Conservation (phyloP, 2,888 invertebrate genomes). For the Gastracanthus pulcherrimus region DNA sequence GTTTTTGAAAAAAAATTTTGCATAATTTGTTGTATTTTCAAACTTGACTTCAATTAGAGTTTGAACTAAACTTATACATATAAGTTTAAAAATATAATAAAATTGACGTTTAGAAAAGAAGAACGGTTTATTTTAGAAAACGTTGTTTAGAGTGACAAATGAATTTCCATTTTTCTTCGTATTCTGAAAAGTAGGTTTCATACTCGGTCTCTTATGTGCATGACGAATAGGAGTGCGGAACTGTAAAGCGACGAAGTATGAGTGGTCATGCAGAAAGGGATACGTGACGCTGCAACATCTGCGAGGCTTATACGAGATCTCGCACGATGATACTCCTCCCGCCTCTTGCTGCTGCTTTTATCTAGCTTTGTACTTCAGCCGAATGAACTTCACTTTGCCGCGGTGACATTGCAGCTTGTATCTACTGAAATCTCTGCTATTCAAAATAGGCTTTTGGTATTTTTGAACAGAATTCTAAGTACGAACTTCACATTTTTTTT, state of each 20-base stretch:
- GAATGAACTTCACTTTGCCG: conserved; percentile 18
- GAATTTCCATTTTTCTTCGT: background rate
- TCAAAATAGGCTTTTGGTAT: no score
- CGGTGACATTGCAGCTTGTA: background rate
- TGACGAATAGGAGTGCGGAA: background rate
- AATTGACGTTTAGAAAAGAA: no score
- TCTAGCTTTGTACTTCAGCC: conserved; percentile 30
- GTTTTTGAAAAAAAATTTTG: no score
- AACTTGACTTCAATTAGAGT: no score
- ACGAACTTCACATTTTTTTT: no score
- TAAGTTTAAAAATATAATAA: no score
- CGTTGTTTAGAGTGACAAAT: background rate
- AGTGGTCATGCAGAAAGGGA: conserved; percentile 42
- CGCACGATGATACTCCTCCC: conserved; percentile 1
- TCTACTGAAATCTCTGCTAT: background rate
- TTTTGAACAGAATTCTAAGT: no score
- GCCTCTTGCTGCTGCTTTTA: conserved; percentile 34
- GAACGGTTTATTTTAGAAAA: no score
- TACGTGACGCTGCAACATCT: conserved; percentile 58
- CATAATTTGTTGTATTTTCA: no score
- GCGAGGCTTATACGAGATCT: conserved; percentile 48
- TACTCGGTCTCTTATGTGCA: background rate
- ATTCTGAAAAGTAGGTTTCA: background rate
- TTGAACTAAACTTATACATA: no score
- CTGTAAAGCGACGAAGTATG: conserved; percentile 21